Percentiles rank a stretch among this genome's conserved stretches.
Conservation (phyloP, 2,113 vertebrate genomes). For the Sander vitreus region DNA sequence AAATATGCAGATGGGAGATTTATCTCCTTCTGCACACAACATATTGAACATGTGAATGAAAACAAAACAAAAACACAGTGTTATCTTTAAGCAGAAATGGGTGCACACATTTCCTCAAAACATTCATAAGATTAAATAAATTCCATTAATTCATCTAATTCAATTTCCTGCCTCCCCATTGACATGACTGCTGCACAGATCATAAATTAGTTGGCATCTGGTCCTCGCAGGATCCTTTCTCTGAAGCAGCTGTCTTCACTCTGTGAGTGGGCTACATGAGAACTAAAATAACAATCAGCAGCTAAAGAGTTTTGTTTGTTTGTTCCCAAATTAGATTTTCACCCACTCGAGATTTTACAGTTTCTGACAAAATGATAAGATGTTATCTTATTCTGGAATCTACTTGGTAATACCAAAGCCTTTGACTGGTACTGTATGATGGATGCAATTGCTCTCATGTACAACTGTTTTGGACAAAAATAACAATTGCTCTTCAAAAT, state of each 20-base stretch:
- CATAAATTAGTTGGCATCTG: constrained; percentile 54
- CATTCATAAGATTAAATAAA: constrained; percentile 47
- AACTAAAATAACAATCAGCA: constrained; percentile 38
- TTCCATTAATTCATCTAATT: constrained; percentile 55
- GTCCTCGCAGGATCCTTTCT: not conserved
- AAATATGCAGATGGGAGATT: constrained; percentile 10
- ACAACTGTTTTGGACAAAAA: no score
- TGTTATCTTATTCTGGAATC: not conserved
- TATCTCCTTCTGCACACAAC: not conserved
- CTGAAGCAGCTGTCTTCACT: constrained; percentile 15
- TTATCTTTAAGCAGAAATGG: constrained; percentile 16
- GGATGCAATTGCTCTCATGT: no score
- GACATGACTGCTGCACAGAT: constrained; percentile 12
- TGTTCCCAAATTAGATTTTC: constrained; percentile 36
- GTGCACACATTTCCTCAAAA: constrained; percentile 35
- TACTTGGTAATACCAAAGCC: not conserved
- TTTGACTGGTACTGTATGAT: not conserved
- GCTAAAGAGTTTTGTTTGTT: constrained; percentile 35
- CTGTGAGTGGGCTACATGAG: constrained; percentile 19
- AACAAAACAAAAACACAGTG: not conserved
- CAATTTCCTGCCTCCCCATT: constrained; percentile 35
- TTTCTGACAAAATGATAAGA: constrained; percentile 12
- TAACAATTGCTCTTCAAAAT: not conserved
- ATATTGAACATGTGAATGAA: constrained; percentile 1
- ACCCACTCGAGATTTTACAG: constrained; percentile 22